Percentiles rank a stretch among this genome's conserved stretches.
phyloP scores from a whole-genome alignment of 2,888 invertebrate species.

The Glaucopsyche alexis region DNA sequence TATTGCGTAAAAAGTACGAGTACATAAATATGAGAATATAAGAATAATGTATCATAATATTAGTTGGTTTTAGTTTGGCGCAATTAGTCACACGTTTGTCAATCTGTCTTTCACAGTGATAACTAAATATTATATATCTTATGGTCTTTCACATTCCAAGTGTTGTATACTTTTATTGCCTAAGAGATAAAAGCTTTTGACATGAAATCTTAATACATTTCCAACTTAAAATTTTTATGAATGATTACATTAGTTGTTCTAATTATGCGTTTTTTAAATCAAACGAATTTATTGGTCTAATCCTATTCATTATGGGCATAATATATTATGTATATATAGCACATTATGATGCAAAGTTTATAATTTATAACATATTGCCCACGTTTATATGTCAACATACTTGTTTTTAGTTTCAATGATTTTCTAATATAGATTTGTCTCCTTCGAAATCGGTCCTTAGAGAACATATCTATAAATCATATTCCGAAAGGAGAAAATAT shows the following conservation, averaged over 20 bases:
- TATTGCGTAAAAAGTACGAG: no score
- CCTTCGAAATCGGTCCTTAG: neutral
- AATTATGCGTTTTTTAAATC: neutral
- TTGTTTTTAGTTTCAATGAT: neutral
- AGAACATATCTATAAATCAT: neutral
- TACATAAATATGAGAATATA: no score
- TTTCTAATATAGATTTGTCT: neutral
- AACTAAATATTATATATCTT: no score
- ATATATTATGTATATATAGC: conserved; percentile 5
- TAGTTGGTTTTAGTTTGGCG: no score
- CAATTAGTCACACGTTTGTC: no score
- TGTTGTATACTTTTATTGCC: no score
- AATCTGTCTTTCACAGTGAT: no score
- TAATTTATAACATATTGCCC: conserved; percentile 1
- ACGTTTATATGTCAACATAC: conserved; percentile 17
- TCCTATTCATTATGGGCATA: conserved; percentile 13
- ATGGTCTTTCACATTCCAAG: no score
- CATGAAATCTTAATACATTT: no score
- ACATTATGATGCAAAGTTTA: conserved; percentile 10
- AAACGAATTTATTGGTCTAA: neutral
- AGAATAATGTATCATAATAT: no score
- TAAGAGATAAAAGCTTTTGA: no score
- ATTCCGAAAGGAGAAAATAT: neutral
- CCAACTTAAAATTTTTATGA: no score
- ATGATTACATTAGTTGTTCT: neutral